A percentile compares a stretch with the other conserved stretches of the same genome.
These are phyloP conservation scores for Halichoerus grypus DNA, from an alignment of 2,113 vertebrate genomes.

Conservation along the genomic window DNA sequence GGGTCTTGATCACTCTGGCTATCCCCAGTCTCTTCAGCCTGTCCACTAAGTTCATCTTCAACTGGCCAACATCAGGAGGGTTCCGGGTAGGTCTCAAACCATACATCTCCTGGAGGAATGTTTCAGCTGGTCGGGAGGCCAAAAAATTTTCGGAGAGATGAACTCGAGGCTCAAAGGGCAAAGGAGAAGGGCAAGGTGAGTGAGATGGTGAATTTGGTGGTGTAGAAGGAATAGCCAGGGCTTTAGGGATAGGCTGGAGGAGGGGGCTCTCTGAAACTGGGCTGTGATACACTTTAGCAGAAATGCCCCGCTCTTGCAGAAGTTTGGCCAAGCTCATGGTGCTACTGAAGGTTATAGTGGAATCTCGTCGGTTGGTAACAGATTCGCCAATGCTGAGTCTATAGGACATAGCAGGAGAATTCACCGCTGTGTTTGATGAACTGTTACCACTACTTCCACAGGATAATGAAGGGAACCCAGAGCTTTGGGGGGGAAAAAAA, in stretches of 20 bases:
- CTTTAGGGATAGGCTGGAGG: constrained; percentile 70
- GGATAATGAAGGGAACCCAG: constrained; percentile 81
- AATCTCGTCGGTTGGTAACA: constrained; percentile 89
- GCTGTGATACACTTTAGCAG: constrained; percentile 92
- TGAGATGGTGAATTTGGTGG: constrained; percentile 90
- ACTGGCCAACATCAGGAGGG: constrained; percentile 86
- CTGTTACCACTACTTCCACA: constrained; percentile 86
- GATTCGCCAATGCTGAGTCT: constrained; percentile 92
- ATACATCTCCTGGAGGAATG: constrained; percentile 96
- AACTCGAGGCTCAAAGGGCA: constrained; percentile 87
- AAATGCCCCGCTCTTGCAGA: constrained; percentile 96
- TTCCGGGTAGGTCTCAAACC: constrained; percentile 90
- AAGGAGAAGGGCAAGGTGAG: constrained; percentile 89
- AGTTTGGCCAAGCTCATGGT: constrained; percentile 92
- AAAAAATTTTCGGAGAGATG: constrained; percentile 94
- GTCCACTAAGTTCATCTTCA: constrained; percentile 92
- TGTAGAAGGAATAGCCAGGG: constrained; percentile 87
- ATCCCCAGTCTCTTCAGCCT: constrained; percentile 94
- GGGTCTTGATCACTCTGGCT: constrained; percentile 88
- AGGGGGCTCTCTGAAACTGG: constrained; percentile 80
- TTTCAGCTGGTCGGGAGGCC: constrained; percentile 96
- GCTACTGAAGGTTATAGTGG: constrained; percentile 88
- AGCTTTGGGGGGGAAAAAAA: constrained; percentile 76
- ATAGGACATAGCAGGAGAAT: constrained; percentile 91
- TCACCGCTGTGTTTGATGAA: constrained; percentile 88